These are phyloP conservation scores for Xenus cinereus DNA, from an alignment of 2,113 vertebrate genomes.

Conservation along the genomic window DNA sequence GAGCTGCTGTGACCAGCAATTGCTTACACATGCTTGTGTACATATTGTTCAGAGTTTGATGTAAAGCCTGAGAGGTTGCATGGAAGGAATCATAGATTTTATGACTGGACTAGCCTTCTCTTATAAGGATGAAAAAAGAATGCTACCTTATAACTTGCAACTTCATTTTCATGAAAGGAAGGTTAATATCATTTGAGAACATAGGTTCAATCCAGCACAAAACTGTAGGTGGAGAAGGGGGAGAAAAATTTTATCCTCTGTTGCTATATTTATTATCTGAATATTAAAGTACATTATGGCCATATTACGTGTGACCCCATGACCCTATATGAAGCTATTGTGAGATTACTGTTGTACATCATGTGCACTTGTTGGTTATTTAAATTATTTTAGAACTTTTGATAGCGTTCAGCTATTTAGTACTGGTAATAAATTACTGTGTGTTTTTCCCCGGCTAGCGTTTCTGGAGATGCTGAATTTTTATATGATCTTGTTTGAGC, in stretches of 20 bases:
- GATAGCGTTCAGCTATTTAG: background rate
- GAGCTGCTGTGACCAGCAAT: background rate
- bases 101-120: background rate
- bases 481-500: background rate
- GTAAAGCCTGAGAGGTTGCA: background rate
- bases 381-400: background rate
- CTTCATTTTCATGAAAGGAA: background rate
- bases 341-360: background rate
- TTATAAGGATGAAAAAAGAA: background rate
- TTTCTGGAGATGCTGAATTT: conserved; percentile 18
- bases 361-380: background rate
- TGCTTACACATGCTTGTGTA: background rate
- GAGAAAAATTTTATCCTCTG: background rate
- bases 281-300: background rate
- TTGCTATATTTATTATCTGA: background rate
- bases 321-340: background rate
- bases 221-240: background rate
- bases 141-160: background rate
- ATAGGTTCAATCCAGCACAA: background rate
- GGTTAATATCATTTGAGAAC: background rate
- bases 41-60: background rate
- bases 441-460: background rate
- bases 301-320: background rate
- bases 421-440: background rate
- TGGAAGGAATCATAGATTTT: background rate